These are phyloP conservation scores for Zoanthus solanderi DNA, from an alignment of 92 coral and sea anemone species.

Conservation along the genomic window DNA sequence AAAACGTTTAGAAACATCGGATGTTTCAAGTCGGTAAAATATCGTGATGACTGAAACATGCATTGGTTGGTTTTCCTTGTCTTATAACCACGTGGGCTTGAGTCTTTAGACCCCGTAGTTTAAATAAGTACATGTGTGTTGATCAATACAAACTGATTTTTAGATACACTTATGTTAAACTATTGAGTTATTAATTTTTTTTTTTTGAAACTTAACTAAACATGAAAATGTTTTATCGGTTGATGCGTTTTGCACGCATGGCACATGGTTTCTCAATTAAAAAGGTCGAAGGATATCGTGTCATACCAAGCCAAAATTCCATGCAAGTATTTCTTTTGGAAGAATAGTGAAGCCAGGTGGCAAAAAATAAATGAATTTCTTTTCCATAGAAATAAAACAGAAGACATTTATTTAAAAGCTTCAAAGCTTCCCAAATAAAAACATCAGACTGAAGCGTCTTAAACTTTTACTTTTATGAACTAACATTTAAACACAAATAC, in stretches of 20 bases:
- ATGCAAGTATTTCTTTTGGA: not conserved
- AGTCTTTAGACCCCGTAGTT: slow-evolving; percentile 2
- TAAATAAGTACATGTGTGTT: slow-evolving; percentile 15
- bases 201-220: no score
- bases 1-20: not conserved
- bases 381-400: slow-evolving; percentile 17
- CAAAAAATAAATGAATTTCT: not conserved
- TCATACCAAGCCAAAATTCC: slow-evolving; percentile 28
- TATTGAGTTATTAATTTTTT: not conserved
- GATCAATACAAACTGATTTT: not conserved
- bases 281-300: slow-evolving; percentile 39
- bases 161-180: not conserved
- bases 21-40: slow-evolving; percentile 6
- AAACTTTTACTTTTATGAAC: slow-evolving; percentile 1
- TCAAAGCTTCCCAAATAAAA: not conserved
- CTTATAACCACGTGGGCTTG: slow-evolving; percentile 14
- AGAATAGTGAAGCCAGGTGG: slow-evolving; percentile 11
- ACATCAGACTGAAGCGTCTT: not conserved
- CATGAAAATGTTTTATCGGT: not conserved
- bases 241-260: slow-evolving; percentile 2
- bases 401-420: not conserved
- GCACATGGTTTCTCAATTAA: slow-evolving; percentile 51
- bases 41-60: slow-evolving; percentile 23
- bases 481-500: not conserved
- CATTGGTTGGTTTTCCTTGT: slow-evolving; percentile 5